These are phyloP conservation scores for Polyodon spathula DNA, from an alignment of 2,113 vertebrate genomes.

Conservation along the genomic window DNA sequence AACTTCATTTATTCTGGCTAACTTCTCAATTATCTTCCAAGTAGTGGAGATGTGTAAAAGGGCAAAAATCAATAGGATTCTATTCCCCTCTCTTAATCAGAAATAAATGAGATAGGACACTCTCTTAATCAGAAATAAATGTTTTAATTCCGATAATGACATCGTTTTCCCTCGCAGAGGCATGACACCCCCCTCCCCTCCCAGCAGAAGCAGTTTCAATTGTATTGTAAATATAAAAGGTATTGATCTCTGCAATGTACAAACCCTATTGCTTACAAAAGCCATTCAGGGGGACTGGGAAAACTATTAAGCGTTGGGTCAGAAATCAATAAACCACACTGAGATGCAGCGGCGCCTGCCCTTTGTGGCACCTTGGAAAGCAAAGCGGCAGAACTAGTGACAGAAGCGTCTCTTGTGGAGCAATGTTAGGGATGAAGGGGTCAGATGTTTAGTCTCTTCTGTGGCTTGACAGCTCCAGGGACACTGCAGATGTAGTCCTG, in stretches of 20 bases:
- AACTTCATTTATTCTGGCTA: conserved; percentile 99
- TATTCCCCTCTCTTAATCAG: conserved; percentile 97
- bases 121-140: conserved; percentile 99
- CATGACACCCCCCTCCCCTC: conserved; percentile 91
- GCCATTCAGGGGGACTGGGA: conserved; percentile 99
- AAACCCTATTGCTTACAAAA: conserved; percentile 99
- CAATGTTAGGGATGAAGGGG: conserved; percentile 91
- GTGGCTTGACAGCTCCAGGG: conserved; percentile 75
- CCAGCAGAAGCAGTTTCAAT: conserved; percentile 97
- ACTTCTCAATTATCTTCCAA: conserved; percentile 99
- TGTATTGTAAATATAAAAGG: conserved; percentile 99
- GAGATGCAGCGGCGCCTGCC: conserved; percentile 94
- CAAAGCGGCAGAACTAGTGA: conserved; percentile 89
- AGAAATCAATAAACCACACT: conserved; percentile 99
- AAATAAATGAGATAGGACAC: conserved; percentile 99
- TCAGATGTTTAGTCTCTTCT: conserved; percentile 86
- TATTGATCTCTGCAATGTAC: conserved; percentile 98
- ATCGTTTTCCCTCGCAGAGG: conserved; percentile 98
- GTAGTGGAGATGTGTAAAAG: conserved; percentile 99
- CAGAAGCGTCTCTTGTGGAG: conserved; percentile 80
- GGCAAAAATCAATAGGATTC: conserved; percentile 98
- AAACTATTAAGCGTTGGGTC: conserved; percentile 99
- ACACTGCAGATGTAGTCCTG: conserved; percentile 62
- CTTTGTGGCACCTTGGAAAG: conserved; percentile 84
- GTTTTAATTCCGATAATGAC: conserved; percentile 99